phyloP scores from a whole-genome alignment of 2,797 vertebrate species.

The Tragelaphus oryx region DNA sequence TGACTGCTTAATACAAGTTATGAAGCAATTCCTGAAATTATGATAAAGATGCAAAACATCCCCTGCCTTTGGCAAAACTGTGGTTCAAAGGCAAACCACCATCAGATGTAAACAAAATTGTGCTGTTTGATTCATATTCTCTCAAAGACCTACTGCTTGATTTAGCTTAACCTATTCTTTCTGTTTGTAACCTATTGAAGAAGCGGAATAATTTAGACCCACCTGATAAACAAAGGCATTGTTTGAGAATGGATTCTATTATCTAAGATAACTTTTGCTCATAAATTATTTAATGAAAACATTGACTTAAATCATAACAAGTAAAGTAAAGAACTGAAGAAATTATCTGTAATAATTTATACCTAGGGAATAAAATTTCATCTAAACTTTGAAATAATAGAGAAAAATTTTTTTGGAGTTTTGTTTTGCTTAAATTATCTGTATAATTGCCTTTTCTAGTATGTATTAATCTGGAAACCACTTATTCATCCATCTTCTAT shows the following conservation, averaged over 20 bases:
- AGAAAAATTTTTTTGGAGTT: background rate
- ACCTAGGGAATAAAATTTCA: background rate
- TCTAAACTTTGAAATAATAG: background rate
- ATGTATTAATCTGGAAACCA: background rate
- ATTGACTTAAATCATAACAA: background rate
- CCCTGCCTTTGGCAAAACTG: background rate
- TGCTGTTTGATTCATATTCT: background rate
- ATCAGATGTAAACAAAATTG: background rate
- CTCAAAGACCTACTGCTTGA: background rate
- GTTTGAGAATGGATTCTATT: background rate
- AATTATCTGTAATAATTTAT: conserved; percentile 27
- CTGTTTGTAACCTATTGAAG: background rate
- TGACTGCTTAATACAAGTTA: background rate
- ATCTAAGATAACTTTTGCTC: background rate
- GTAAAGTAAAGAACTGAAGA: conserved; percentile 17
- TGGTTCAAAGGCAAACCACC: background rate
- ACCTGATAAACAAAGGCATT: background rate
- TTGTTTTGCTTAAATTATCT: background rate
- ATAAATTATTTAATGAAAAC: conserved; percentile 33
- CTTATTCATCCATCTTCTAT: background rate
- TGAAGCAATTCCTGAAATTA: background rate
- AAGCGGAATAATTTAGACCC: background rate
- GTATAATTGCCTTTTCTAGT: background rate
- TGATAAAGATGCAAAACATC: background rate
- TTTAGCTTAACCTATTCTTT: background rate